A percentile compares a stretch with the other conserved stretches of the same genome.
phyloP scores from a whole-genome alignment of 2,113 vertebrate genomes.

The Phaethon lepturus region DNA sequence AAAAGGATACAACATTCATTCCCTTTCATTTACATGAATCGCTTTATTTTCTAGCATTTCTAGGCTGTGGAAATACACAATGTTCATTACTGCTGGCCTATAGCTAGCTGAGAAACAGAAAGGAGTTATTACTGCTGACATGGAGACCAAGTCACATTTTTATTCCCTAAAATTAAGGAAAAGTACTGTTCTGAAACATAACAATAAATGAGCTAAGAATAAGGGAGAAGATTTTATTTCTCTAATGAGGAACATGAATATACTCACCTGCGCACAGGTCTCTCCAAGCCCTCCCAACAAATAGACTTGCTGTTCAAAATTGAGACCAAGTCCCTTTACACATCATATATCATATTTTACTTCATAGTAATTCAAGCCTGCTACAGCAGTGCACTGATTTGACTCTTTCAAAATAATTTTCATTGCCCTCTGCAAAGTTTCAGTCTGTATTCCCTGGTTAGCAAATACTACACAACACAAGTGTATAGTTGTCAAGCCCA shows the following conservation, averaged over 20 bases:
- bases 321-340: not conserved
- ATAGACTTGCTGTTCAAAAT: not conserved
- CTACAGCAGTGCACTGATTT: not conserved
- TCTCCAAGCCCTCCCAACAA: not conserved
- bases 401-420: not conserved
- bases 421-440: not conserved
- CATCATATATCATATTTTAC: not conserved
- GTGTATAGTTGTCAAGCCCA: not conserved
- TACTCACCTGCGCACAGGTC: not conserved
- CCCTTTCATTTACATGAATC: not conserved
- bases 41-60: not conserved
- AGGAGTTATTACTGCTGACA: not conserved
- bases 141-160: not conserved
- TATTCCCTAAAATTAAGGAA: not conserved
- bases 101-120: not conserved
- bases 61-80: not conserved
- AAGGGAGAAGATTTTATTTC: constrained; percentile 5
- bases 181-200: not conserved
- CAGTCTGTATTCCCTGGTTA: not conserved
- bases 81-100: not conserved
- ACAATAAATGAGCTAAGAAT: not conserved
- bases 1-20: not conserved
- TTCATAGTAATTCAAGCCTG: not conserved
- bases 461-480: not conserved
- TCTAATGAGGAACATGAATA: not conserved